Conservation (phyloP, 1,140 invertebrate genomes). For the Hormaphis cornu region DNA sequence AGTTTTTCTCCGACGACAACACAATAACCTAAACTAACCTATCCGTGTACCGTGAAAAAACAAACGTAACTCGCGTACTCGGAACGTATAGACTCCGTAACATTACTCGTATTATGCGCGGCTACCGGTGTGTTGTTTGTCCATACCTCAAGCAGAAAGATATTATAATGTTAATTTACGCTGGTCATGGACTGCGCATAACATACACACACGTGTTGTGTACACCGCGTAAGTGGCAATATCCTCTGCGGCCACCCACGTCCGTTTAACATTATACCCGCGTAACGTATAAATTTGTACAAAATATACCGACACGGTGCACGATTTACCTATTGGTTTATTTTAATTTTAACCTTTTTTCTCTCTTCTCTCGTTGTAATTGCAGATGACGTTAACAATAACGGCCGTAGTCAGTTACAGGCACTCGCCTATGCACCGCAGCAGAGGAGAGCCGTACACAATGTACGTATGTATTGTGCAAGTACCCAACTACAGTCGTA, state of each 20-base stretch:
- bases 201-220: background rate
- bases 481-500: too few relatives aligned
- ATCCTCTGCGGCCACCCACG: slow-evolving; percentile 13
- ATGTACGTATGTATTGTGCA: too few relatives aligned
- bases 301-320: background rate
- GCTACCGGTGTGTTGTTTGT: slow-evolving; percentile 46
- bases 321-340: slow-evolving; percentile 23
- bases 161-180: slow-evolving; percentile 4
- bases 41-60: too few relatives aligned
- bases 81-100: background rate
- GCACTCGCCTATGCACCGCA: too few relatives aligned
- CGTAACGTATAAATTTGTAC: too few relatives aligned
- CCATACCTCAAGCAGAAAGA: slow-evolving; percentile 10
- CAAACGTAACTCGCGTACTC: too few relatives aligned
- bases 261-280: background rate
- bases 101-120: slow-evolving; percentile 42
- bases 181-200: slow-evolving; percentile 1
- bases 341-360: slow-evolving; percentile 16
- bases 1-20: too few relatives aligned
- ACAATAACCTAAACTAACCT: too few relatives aligned
- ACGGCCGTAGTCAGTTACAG: too few relatives aligned
- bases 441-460: too few relatives aligned
- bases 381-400: background rate
- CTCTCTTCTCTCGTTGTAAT: background rate
- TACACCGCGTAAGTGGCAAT: background rate